Conservation (phyloP, 1,140 invertebrate species). For the Helicorthomorpha holstii region DNA sequence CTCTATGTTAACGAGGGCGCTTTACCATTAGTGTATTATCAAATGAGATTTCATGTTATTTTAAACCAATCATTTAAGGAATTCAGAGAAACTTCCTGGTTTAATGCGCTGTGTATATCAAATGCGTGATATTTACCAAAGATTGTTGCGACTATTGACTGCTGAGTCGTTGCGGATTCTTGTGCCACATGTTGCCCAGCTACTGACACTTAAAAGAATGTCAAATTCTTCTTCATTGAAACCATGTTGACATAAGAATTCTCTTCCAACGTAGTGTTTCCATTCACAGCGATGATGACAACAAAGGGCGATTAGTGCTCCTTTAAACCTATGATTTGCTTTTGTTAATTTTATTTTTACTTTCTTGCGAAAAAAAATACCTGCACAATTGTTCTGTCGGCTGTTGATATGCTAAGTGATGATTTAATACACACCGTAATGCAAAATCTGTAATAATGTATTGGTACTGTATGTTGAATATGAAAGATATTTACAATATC, state of each 20-base stretch:
- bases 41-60: too few species aligned
- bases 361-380: too few species aligned
- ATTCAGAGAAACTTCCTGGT: not conserved
- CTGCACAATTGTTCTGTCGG: constrained; percentile 16
- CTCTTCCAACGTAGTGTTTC: constrained; percentile 45
- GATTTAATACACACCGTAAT: constrained; percentile 40
- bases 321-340: constrained; percentile 20
- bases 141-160: constrained; percentile 11
- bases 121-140: not conserved
- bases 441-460: constrained; percentile 42
- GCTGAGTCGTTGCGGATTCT: constrained; percentile 10
- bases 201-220: constrained; percentile 54
- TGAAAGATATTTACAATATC: too few species aligned
- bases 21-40: not conserved
- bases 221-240: constrained; percentile 47
- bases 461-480: too few species aligned
- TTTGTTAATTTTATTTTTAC: too few species aligned
- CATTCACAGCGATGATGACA: constrained; percentile 71
- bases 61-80: not conserved
- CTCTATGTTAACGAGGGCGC: not conserved
- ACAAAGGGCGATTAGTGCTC: constrained; percentile 59
- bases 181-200: constrained; percentile 65
- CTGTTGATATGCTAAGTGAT: too few species aligned
- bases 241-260: constrained; percentile 37
- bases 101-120: not conserved